These are phyloP conservation scores for Macropis europaea DNA, from an alignment of 2,888 invertebrate species.

Conservation along the genomic window DNA sequence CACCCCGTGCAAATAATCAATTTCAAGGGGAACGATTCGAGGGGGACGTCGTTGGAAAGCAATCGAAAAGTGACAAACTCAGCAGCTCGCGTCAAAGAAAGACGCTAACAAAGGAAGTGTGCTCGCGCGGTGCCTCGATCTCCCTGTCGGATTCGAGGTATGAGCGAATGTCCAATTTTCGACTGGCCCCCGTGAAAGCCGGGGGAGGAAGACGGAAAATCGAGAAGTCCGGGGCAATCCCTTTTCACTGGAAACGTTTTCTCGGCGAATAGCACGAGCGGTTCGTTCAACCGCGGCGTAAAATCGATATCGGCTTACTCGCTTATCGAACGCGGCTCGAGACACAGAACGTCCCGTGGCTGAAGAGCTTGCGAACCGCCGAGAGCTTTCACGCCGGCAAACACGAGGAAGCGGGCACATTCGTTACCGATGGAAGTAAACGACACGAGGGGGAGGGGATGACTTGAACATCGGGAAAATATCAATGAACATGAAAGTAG, in stretches of 20 bases:
- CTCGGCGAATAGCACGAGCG: background rate
- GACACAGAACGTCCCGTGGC: constrained; percentile 7
- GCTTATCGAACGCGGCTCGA: constrained; percentile 30
- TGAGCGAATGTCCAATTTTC: constrained; percentile 7
- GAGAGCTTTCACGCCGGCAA: background rate
- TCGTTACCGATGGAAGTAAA: too few species aligned
- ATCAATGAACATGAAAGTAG: too few species aligned
- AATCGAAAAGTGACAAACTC: too few species aligned
- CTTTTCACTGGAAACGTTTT: constrained; percentile 1
- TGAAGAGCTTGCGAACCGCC: background rate
- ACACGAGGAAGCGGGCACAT: background rate
- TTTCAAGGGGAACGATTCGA: too few species aligned
- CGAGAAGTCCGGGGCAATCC: background rate
- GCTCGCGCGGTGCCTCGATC: background rate
- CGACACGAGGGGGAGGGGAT: background rate
- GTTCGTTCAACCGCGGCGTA: background rate
- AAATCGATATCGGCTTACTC: constrained; percentile 48
- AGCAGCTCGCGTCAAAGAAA: too few species aligned
- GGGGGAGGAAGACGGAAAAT: background rate
- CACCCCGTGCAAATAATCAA: too few species aligned
- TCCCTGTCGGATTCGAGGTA: background rate
- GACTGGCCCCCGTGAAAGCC: constrained; percentile 10
- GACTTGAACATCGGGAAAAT: too few species aligned
- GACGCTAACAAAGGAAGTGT: background rate
- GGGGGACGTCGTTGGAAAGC: too few species aligned